A percentile compares a stretch with the other conserved stretches of the same genome.
Evolutionary conservation across 2,113 vertebrate genomes (phyloP).

Genomic region (Ailuropoda melanoleuca): DNA sequence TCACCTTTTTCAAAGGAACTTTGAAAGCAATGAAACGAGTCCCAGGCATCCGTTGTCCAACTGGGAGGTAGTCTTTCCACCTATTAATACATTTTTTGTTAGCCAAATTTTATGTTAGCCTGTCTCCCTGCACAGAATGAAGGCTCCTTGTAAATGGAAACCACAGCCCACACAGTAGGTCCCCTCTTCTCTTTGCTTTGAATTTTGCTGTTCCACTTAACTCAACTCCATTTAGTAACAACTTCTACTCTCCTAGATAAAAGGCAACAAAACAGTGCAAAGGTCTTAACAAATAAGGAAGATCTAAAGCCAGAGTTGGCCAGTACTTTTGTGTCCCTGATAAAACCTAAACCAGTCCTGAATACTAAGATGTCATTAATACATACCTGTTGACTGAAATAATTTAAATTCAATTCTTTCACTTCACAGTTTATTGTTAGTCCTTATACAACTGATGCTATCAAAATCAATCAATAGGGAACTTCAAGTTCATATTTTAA

Average conservation of each 20-base stretch:
- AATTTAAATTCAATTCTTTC: neutral
- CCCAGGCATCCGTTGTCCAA: conserved; percentile 89
- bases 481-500: neutral
- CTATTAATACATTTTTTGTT: conserved; percentile 74
- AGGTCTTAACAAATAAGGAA: neutral
- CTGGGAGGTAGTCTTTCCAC: conserved; percentile 89
- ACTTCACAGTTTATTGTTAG: neutral
- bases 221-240: neutral
- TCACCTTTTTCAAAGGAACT: conserved; percentile 91
- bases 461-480: neutral
- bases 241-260: neutral
- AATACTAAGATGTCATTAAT: neutral
- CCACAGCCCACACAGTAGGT: neutral
- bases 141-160: neutral
- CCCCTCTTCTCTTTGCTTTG: neutral
- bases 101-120: neutral
- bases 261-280: neutral
- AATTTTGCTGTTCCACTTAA: neutral
- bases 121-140: neutral
- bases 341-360: neutral
- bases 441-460: neutral
- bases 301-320: neutral
- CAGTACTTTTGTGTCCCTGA: neutral
- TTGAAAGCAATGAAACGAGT: conserved; percentile 95
- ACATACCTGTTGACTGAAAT: neutral